Percentiles rank a stretch among this genome's conserved stretches.
Conservation (phyloP, 2,888 invertebrate species). For the Drosophila picticornis region DNA sequence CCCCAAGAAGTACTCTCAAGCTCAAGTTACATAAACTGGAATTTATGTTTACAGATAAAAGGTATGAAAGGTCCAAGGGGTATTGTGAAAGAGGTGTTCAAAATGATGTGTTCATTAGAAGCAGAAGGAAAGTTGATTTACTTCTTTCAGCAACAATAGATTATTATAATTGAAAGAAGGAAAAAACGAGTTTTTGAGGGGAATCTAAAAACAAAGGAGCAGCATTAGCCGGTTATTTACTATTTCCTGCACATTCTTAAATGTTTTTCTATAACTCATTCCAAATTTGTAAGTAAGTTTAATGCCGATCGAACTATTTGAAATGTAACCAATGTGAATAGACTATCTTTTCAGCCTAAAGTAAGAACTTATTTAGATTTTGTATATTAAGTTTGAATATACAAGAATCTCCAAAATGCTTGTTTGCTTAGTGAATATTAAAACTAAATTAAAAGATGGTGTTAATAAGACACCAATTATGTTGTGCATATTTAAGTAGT, state of each 20-base stretch:
- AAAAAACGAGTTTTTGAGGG: not conserved
- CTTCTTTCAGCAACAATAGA: slow-evolving; percentile 20
- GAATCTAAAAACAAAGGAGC: not conserved
- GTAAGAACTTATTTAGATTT: no score
- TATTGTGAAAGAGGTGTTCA: slow-evolving; percentile 10
- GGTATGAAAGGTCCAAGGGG: not conserved
- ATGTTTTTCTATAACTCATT: not conserved
- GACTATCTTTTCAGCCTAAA: not conserved
- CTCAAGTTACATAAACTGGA: slow-evolving; percentile 7
- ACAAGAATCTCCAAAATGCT: not conserved
- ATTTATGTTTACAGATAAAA: not conserved
- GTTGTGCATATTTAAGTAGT: not conserved
- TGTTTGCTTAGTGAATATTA: not conserved
- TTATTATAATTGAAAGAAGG: slow-evolving; percentile 10
- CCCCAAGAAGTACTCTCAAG: not conserved
- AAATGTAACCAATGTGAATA: not conserved
- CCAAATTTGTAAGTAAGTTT: not conserved
- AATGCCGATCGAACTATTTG: not conserved
- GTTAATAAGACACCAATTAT: not conserved
- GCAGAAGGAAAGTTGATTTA: slow-evolving; percentile 17
- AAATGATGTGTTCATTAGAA: slow-evolving; percentile 59
- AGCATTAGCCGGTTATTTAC: slow-evolving; percentile 8
- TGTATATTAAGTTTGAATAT: not conserved
- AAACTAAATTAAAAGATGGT: not conserved
- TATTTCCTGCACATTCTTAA: not conserved